A percentile compares a stretch with the other conserved stretches of the same genome.
These are phyloP conservation scores for Poeciliopsis infans DNA, from an alignment of 2,797 vertebrate genomes.

Conservation along the genomic window DNA sequence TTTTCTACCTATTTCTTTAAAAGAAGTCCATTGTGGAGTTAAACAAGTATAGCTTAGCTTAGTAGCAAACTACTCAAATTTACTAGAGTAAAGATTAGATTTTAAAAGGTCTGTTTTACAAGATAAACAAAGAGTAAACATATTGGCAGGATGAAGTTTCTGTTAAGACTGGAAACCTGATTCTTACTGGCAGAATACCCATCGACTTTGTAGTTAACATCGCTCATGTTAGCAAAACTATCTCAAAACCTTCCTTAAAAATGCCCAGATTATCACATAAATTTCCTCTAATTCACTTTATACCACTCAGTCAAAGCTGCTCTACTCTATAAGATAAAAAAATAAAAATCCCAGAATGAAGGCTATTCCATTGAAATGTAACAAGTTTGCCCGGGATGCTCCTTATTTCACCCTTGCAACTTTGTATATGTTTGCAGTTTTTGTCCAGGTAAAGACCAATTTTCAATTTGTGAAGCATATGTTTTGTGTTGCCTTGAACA, in stretches of 20 bases:
- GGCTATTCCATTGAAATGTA: not conserved
- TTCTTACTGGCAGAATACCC: not conserved
- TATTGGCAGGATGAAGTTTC: not conserved
- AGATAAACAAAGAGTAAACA: constrained; percentile 1
- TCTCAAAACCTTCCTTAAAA: not conserved
- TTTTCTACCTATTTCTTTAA: constrained; percentile 3
- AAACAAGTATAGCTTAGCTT: constrained; percentile 16
- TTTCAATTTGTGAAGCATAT: not conserved
- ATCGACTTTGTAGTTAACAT: not conserved
- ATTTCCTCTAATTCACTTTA: not conserved
- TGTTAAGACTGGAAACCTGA: not conserved
- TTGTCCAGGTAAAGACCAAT: not conserved
- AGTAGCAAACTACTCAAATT: constrained; percentile 8
- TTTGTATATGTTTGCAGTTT: not conserved
- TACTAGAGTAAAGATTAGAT: not conserved
- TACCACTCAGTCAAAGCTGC: not conserved
- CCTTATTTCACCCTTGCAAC: not conserved
- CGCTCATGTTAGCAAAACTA: not conserved
- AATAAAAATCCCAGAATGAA: not conserved
- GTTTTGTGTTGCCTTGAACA: not conserved
- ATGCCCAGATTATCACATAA: not conserved
- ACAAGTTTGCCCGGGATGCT: not conserved
- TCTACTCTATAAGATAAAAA: not conserved
- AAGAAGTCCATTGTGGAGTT: constrained; percentile 18
- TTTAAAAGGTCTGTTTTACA: not conserved